phyloP scores from a whole-genome alignment of 1,140 invertebrate genomes.

The Parapsyche elsis region DNA sequence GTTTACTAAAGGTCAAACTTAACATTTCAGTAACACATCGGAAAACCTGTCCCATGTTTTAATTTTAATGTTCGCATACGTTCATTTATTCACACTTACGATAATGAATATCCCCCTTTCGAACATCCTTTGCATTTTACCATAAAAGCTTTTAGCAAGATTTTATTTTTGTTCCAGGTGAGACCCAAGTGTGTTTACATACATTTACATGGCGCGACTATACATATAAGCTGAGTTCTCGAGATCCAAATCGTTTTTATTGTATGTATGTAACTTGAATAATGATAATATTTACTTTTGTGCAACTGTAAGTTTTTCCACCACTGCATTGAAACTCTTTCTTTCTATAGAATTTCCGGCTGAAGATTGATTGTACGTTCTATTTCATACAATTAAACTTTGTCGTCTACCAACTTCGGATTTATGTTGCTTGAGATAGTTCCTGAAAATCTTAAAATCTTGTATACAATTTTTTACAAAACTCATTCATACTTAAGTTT shows the following conservation, averaged over 20 bases:
- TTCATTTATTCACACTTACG: background rate
- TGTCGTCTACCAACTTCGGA: too few relatives aligned
- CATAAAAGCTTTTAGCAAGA: background rate
- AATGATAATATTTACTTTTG: background rate
- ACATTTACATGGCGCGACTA: background rate
- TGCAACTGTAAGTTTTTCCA: background rate
- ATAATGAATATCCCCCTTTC: background rate
- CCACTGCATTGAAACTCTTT: background rate
- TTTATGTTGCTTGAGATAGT: too few relatives aligned
- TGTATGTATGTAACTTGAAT: background rate
- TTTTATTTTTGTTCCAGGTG: slow-evolving; percentile 24
- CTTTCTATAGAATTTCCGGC: too few relatives aligned
- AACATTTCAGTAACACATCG: slow-evolving; percentile 2
- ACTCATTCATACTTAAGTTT: too few relatives aligned
- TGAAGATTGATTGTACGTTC: too few relatives aligned
- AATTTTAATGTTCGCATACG: background rate
- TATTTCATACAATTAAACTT: too few relatives aligned
- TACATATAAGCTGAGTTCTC: background rate
- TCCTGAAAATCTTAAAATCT: too few relatives aligned
- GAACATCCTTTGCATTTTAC: background rate
- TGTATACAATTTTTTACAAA: too few relatives aligned
- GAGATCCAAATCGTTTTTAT: background rate
- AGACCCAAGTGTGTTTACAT: background rate
- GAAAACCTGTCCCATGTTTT: slow-evolving; percentile 3
- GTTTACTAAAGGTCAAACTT: slow-evolving; percentile 11